Percentiles rank a stretch among this genome's conserved stretches.
These are phyloP conservation scores for Toxotes chatareus DNA, from an alignment of 2,113 vertebrate species.

Conservation along the genomic window DNA sequence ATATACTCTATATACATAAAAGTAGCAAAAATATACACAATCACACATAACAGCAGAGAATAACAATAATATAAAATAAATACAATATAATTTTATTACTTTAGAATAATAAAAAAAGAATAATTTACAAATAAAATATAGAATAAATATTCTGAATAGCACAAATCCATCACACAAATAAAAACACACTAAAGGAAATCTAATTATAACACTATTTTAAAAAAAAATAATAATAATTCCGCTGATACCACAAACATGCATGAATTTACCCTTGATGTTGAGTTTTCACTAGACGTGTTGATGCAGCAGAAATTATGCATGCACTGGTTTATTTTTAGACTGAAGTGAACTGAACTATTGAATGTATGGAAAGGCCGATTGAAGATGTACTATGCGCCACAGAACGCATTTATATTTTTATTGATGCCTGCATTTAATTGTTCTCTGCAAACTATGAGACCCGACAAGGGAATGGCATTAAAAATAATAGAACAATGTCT, in stretches of 20 bases:
- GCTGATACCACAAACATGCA: not conserved
- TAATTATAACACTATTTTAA: too few relatives aligned
- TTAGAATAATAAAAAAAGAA: too few relatives aligned
- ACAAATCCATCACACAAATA: too few relatives aligned
- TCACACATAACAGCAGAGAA: too few relatives aligned
- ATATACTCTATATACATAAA: too few relatives aligned
- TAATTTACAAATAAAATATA: too few relatives aligned
- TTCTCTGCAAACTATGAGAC: not conserved
- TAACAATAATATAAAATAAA: too few relatives aligned
- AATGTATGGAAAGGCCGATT: not conserved
- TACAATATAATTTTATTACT: too few relatives aligned
- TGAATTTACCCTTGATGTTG: not conserved
- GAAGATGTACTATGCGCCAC: not conserved
- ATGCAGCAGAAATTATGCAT: constrained; percentile 37
- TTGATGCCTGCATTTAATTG: not conserved
- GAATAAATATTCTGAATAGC: too few relatives aligned
- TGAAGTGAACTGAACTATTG: not conserved
- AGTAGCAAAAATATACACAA: too few relatives aligned
- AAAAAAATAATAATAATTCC: too few relatives aligned
- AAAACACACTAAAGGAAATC: too few relatives aligned
- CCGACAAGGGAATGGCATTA: not conserved
- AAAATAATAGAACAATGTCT: not conserved
- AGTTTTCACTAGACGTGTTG: constrained; percentile 9
- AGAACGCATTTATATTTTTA: not conserved
- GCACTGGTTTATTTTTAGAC: constrained; percentile 55